Percentiles rank a stretch among this genome's conserved stretches.
Conservation (phyloP, 1,140 invertebrate species). For the Polypedilum pembai region DNA sequence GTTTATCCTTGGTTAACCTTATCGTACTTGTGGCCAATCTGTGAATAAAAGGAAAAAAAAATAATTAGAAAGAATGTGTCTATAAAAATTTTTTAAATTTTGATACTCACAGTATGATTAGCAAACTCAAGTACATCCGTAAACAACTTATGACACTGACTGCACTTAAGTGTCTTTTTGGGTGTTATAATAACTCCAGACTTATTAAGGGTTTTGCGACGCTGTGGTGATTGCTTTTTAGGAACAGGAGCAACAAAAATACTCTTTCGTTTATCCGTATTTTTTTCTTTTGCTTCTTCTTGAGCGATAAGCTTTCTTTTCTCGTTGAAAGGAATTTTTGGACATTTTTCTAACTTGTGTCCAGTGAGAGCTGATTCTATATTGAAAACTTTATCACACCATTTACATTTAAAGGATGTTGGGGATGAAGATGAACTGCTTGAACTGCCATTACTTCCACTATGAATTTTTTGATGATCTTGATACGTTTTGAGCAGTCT, state of each 20-base stretch:
- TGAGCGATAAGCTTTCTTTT: neutral
- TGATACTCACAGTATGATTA: neutral
- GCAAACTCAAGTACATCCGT: neutral
- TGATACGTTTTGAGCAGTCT: neutral
- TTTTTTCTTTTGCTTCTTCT: neutral
- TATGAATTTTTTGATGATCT: neutral
- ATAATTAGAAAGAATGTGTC: neutral
- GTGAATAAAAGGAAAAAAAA: neutral
- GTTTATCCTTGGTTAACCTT: neutral
- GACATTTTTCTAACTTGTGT: neutral
- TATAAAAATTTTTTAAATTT: no score
- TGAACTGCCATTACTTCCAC: neutral
- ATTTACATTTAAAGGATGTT: neutral
- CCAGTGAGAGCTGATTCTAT: neutral
- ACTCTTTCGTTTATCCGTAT: neutral
- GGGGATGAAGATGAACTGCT: neutral
- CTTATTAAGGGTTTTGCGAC: neutral
- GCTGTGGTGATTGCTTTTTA: neutral
- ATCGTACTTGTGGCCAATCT: neutral
- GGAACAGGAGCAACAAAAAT: neutral
- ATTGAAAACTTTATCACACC: neutral
- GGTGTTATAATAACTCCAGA: neutral
- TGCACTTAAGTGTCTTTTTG: neutral
- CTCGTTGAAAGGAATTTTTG: neutral
- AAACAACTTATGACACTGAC: neutral